Base-by-base conservation (phyloP, 2,113 vertebrate genomes). In the Rhynchopsitta pachyrhyncha region DNA sequence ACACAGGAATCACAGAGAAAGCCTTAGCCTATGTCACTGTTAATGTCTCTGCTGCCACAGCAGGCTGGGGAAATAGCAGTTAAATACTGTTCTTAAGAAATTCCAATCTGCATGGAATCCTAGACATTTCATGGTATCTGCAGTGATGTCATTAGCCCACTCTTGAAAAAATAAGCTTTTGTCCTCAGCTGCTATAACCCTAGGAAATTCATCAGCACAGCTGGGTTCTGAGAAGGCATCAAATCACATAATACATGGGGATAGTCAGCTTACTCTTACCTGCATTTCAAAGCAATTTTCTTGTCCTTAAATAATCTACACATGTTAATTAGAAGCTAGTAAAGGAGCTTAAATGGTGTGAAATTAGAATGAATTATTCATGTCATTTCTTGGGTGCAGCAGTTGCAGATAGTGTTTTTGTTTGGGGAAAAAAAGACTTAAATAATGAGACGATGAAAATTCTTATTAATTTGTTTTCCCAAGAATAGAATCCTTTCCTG, bases 311-410 rank as follows among this genome's bases (percentile, higher is more conserved):
- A 97, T 97, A 97, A 97, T 95, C 80, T 91, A 95, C 53, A 41
- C 83, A 79, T 93, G 95, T 96, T 98, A 97, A 98, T 98, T 97
- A 97, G 92, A 93, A 96, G 91, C 90, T 94, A 93, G 92, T 90
- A 97, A 97, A 93, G 91, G 82, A 96, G 93, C 93, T 92, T 93
- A 97, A 97, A 97, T 86, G 68, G 67, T 96, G 93, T 94, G 96
- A 96, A 97, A 97, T 98, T 91, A 97, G 86, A 91, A 92, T 94
- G 92, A 97, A 96, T 97, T 96, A 97, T 97, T 98, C 95, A 96
- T 96, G 80, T 79, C 47, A 86, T 64, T 96, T 96, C 88, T 94
- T 91, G 91, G 93, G 74, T 80, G 70, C 85, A 73, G 64, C 50
- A 73, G 68, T 96, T 85, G 64, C 68, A 88, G 67, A 82, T 90